These are phyloP conservation scores for Okamejei kenojei DNA, from an alignment of 2,797 vertebrate species.

Conservation along the genomic window DNA sequence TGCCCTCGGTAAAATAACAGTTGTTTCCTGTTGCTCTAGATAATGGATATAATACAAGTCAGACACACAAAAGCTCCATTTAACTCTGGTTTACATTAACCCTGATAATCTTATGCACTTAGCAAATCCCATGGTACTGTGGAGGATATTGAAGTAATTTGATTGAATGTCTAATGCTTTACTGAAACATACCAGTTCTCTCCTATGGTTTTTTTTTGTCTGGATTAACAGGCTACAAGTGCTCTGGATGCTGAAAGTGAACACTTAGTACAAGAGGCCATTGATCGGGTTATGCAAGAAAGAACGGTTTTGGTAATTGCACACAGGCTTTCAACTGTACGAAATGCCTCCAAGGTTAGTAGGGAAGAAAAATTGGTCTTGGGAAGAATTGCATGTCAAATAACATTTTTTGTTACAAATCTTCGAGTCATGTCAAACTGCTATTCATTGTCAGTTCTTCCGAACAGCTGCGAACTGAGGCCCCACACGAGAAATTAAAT, in stretches of 20 bases:
- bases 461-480: not conserved
- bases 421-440: not conserved
- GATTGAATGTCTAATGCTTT: not conserved
- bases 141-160: constrained; percentile 21
- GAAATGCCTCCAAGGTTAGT: constrained; percentile 38
- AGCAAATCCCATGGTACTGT: constrained; percentile 1
- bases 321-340: constrained; percentile 38
- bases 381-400: not conserved
- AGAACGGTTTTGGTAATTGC: constrained; percentile 38
- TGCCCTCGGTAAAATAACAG: constrained; percentile 25
- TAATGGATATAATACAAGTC: constrained; percentile 30
- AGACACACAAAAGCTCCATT: not conserved
- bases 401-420: not conserved
- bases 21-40: constrained; percentile 30
- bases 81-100: constrained; percentile 32
- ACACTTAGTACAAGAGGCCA: constrained; percentile 37
- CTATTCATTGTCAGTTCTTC: not conserved
- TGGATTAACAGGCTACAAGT: constrained; percentile 36
- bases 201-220: not conserved
- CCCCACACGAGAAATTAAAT: not conserved
- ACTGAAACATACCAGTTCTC: constrained; percentile 20
- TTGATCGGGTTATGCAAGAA: constrained; percentile 38
- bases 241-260: constrained; percentile 38
- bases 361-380: not conserved
- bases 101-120: constrained; percentile 36